Conservation (phyloP, 2,113 vertebrate genomes). For the Cnemophilus loriae region DNA sequence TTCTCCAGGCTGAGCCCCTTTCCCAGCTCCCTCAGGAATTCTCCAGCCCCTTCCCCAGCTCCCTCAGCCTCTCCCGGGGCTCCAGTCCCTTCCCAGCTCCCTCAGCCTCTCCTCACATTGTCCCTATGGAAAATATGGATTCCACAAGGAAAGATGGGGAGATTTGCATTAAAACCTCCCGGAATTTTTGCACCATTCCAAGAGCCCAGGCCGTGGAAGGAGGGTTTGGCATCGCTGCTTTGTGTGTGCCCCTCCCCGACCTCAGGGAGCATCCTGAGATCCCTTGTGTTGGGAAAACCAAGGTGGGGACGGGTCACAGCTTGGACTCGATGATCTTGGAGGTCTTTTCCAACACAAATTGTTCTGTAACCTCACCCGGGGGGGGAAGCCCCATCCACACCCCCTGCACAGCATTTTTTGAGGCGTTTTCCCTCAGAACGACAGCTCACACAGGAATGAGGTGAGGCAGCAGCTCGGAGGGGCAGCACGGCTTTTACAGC, state of each 20-base stretch:
- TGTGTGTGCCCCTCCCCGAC: background rate
- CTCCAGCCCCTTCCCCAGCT: background rate
- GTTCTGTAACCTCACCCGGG: background rate
- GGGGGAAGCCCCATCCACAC: background rate
- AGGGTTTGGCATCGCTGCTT: background rate
- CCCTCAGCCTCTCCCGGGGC: background rate
- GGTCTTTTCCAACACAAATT: background rate
- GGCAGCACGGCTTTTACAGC: background rate
- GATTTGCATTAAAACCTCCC: background rate
- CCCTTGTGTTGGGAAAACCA: background rate
- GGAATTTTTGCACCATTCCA: no score
- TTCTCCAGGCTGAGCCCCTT: background rate
- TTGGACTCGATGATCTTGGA: background rate
- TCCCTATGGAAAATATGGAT: background rate
- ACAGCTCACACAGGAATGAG: fast-evolving
- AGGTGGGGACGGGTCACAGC: background rate
- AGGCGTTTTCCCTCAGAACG: background rate
- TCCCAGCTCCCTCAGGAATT: background rate
- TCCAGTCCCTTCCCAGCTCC: background rate
- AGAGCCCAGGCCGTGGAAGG: background rate
- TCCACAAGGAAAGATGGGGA: background rate
- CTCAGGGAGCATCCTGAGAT: background rate
- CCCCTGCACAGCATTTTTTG: fast-evolving
- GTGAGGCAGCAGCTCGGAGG: fast-evolving
- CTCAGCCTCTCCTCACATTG: background rate